A percentile compares a stretch with the other conserved stretches of the same genome.
phyloP scores from a whole-genome alignment of 2,113 vertebrate genomes.

The Natator depressus region DNA sequence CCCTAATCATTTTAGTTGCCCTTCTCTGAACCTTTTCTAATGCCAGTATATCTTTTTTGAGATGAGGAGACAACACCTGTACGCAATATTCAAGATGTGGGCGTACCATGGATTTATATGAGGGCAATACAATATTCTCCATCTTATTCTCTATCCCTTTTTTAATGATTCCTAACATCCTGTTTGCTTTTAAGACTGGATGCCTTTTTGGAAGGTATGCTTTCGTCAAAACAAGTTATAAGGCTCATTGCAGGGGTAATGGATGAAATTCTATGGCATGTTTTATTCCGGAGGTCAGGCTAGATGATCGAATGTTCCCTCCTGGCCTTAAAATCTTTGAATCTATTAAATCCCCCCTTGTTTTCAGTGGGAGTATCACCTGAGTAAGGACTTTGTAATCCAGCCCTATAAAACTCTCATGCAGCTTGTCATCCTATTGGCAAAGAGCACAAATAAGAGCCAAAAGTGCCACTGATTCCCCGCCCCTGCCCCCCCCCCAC shows the following conservation, averaged over 20 bases:
- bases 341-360: constrained; percentile 16
- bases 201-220: constrained; percentile 14
- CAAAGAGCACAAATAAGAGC: not conserved
- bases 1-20: no score
- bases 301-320: not conserved
- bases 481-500: no score
- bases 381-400: constrained; percentile 23
- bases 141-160: no score
- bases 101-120: no score
- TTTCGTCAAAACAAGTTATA: not conserved
- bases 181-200: not conserved
- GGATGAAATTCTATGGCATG: constrained; percentile 1
- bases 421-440: constrained; percentile 30
- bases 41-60: no score
- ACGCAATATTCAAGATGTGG: no score
- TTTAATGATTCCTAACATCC: no score
- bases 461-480: constrained; percentile 37
- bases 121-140: no score
- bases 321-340: not conserved
- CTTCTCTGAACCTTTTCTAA: no score
- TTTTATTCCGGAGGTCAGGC: not conserved
- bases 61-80: no score
- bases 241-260: constrained; percentile 9
- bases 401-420: constrained; percentile 12
- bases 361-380: constrained; percentile 57